Base-by-base conservation (phyloP, 2,888 invertebrate genomes). In the Crioceris asparagi region DNA sequence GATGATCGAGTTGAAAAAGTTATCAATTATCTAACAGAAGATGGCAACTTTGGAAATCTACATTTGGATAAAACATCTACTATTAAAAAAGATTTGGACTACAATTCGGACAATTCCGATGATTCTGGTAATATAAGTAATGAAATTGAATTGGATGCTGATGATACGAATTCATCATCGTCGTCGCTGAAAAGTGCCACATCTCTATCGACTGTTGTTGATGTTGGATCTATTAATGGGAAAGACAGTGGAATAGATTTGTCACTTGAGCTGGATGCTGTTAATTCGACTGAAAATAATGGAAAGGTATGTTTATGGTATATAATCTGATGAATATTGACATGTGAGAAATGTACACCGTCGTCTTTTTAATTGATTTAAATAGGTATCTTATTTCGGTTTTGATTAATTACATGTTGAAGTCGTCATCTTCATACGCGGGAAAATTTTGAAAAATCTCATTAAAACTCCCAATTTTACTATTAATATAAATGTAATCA, bases 101-200 rank as follows among this genome's bases (percentile, higher is more conserved):
- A 74, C 48, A 72, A 71, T 46, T 79, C 79, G 4, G 79, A 79
- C 52, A 81, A 82, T 52, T 55, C 83, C 39, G 83, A 84, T 53
- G 84, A 84, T 65, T 83, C 83, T 38, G 84, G 84, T 41, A 83
- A 84, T 63, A 83, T 83, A 49, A 83, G 83, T 33, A 83, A 81
- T 56, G 82, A 81, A 59, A 74, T 75, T 53, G 75, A 77, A 42
- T 44, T 54, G 39, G 60, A 60, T 40, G 51, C 50, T 38, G 57
- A 57, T 26, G 55, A 54, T 11, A 34, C 46, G 5, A 43, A 43
- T 33, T 48, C 46, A 8, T 45, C 52, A 8, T 35, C 44, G 10
- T 41, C 45, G 10, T 49, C 47, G 14, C 36, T 44, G 17, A 43
- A 47, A 8, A 51, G 47, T 40, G 45, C 48, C 1, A 50, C 40